Evolutionary conservation across 2,113 vertebrate genomes (phyloP).

Genomic region (Eira barbara): DNA sequence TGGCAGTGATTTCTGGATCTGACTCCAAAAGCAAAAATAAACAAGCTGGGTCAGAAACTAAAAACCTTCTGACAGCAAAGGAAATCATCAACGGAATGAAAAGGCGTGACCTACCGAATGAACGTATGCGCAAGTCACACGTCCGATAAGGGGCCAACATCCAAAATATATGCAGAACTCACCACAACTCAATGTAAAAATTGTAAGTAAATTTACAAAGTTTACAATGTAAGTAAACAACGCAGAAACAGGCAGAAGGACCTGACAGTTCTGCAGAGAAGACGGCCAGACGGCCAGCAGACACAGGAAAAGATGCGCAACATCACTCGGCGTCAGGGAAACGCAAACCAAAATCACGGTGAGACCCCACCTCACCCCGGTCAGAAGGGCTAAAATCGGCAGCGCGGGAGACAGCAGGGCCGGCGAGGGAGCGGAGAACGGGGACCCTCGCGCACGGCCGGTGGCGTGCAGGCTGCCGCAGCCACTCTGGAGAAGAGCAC

Average conservation of each 20-base stretch:
- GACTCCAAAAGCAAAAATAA: background rate
- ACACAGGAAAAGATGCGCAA: background rate
- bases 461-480: background rate
- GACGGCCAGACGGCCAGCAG: background rate
- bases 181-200: background rate
- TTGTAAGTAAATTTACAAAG: no score
- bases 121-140: background rate
- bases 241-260: background rate
- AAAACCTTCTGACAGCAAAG: background rate
- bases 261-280: background rate
- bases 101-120: background rate
- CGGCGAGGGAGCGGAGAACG: background rate
- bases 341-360: background rate
- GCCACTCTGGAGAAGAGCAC: background rate
- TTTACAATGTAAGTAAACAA: background rate
- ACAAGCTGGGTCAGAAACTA: background rate
- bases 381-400: background rate
- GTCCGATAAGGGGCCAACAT: background rate
- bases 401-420: rapidly evolving
- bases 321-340: background rate
- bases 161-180: background rate
- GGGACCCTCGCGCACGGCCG: background rate
- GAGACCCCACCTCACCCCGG: background rate
- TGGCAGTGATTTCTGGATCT: background rate
- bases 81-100: background rate